A percentile compares a stretch with the other conserved stretches of the same genome.
phyloP scores from a whole-genome alignment of 2,888 invertebrate genomes.

The Drosophila meridionalis region DNA sequence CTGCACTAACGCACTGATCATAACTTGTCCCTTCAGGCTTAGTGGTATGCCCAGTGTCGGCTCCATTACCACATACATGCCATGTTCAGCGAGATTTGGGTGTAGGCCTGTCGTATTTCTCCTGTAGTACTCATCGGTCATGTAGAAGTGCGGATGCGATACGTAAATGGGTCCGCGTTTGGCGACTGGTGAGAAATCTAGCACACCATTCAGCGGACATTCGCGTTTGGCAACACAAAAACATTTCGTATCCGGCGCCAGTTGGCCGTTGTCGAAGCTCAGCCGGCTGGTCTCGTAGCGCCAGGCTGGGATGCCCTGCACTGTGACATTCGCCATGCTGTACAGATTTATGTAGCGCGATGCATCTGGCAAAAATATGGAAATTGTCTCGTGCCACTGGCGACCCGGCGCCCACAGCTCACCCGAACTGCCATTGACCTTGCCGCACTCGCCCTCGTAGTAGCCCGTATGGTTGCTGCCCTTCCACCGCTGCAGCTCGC shows the following conservation, averaged over 20 bases:
- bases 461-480: slow-evolving; percentile 86
- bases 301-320: slow-evolving; percentile 74
- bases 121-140: slow-evolving; percentile 89
- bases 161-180: slow-evolving; percentile 92
- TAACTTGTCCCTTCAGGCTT: slow-evolving; percentile 89
- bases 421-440: slow-evolving; percentile 90
- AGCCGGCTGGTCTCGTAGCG: slow-evolving; percentile 86
- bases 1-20: slow-evolving; percentile 89
- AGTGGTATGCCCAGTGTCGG: slow-evolving; percentile 92
- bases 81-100: slow-evolving; percentile 88
- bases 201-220: slow-evolving; percentile 87
- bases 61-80: slow-evolving; percentile 89
- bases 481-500: slow-evolving; percentile 90
- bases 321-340: slow-evolving; percentile 57
- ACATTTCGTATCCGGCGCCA: slow-evolving; percentile 87
- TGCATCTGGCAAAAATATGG: slow-evolving; percentile 90
- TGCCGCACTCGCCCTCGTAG: slow-evolving; percentile 88
- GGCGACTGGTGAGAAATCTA: slow-evolving; percentile 90
- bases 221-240: slow-evolving; percentile 86
- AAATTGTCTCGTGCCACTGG: slow-evolving; percentile 86
- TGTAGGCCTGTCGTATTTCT: slow-evolving; percentile 88
- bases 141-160: slow-evolving; percentile 92
- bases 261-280: slow-evolving; percentile 90
- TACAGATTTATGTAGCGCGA: slow-evolving; percentile 88
- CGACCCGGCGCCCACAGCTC: slow-evolving; percentile 91